Conservation (phyloP, 2,113 vertebrate genomes). For the Embiotoca jacksoni region DNA sequence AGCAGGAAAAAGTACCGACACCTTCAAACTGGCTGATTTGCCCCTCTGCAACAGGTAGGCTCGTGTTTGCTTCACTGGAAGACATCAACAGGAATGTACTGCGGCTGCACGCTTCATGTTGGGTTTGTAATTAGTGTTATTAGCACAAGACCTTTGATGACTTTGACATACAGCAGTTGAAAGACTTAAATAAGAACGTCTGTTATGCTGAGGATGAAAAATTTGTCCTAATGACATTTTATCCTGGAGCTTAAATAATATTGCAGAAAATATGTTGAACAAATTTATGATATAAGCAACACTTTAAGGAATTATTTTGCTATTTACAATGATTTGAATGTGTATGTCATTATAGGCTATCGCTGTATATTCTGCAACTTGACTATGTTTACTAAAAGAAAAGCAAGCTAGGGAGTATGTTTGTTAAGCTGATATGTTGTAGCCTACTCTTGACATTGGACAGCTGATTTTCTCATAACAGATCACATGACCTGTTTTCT, state of each 20-base stretch:
- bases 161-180: neutral
- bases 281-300: neutral
- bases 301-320: neutral
- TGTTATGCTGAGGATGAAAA: neutral
- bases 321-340: neutral
- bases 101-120: neutral
- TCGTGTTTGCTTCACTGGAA: neutral
- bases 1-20: constrained; percentile 50
- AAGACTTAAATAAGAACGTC: neutral
- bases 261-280: neutral
- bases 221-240: neutral
- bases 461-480: constrained; percentile 37
- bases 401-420: constrained; percentile 9
- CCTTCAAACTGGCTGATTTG: constrained; percentile 50
- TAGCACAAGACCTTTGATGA: constrained; percentile 21
- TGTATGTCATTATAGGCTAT: neutral
- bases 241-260: neutral
- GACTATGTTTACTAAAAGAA: neutral
- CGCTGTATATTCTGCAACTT: neutral
- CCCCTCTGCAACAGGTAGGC: constrained; percentile 74
- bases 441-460: neutral
- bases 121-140: neutral
- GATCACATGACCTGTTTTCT: constrained; percentile 56
- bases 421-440: constrained; percentile 34
- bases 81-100: neutral